Evolutionary conservation across 2,888 invertebrate genomes (phyloP), one percentile per base, ranked within the genome.

Genomic region (Hylaea fasciaria): DNA sequence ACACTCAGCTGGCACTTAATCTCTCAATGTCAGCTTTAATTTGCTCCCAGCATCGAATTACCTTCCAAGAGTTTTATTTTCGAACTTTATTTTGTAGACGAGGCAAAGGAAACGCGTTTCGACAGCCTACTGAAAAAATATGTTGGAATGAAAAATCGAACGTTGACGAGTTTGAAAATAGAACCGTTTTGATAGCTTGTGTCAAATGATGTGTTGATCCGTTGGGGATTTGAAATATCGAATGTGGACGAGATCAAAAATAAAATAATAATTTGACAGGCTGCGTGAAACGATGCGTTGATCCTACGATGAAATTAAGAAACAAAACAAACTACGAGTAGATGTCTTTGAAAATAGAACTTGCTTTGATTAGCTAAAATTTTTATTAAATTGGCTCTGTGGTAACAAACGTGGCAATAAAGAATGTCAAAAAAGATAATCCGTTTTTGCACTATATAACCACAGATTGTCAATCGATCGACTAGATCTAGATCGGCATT

Each of bases 21-120:
- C 87, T 90, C 88, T 92, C 91, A 91, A 87, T 88, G 91, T 92
- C 91, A 84, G 86, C 83, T 84, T 89, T 91, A 91, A 92, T 92
- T 92, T 92, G 85, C 81, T 79, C 77, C 81, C 74, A 77, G 88
- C 84, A 82, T 92, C 91, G 84, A 81, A 86, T 91, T 92, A 90
- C 91, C 82, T 87, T 84, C 83, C 78, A 78, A 83, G 86, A 83
- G 84, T 88, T 89, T 89, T 91, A 87, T 91, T 91, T 90, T 86
- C 74, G 82, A 83, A 83, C 77, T 78, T 72, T 72, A 76, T 77
- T 76, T 75, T 76, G 80, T 80, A 79, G 81, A 76, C 77, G 74
- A 80, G 77, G 78, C 78, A 69, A 81, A 87, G 89, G 86, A 89
- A 88, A 86, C 80, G 73, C 78, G 77, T 89, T 88, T 88, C 87